A percentile compares a stretch with the other conserved stretches of the same genome.
Conservation (phyloP, 2,113 vertebrate genomes). For the Athene cunicularia region DNA sequence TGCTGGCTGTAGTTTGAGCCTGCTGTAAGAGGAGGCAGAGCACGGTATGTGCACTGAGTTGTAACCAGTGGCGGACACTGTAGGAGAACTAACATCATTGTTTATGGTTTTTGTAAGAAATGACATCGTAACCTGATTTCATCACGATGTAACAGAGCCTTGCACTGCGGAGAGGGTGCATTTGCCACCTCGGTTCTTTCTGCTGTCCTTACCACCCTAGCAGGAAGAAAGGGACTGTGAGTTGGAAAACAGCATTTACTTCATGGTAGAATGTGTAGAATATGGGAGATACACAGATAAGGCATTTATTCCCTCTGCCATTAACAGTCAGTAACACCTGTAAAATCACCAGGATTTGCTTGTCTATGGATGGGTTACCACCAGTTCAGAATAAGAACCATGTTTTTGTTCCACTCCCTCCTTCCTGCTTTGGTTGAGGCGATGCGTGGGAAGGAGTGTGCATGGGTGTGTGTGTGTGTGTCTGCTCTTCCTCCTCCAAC, state of each 20-base stretch:
- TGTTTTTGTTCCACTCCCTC: neutral
- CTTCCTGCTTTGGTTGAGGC: neutral
- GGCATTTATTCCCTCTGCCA: neutral
- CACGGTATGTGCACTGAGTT: too few species aligned
- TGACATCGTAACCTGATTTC: neutral
- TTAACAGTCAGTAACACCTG: neutral
- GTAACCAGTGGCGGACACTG: accelerated
- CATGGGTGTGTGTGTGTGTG: accelerated
- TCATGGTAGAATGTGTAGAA: neutral
- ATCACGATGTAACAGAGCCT: neutral
- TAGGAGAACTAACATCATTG: neutral
- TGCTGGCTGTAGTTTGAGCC: neutral
- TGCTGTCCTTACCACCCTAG: neutral
- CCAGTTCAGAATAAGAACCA: neutral
- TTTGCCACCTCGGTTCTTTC: neutral
- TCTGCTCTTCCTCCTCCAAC: neutral
- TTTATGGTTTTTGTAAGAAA: neutral
- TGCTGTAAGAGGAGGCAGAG: neutral
- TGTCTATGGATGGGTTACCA: neutral
- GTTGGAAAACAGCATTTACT: neutral
- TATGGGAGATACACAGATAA: too few species aligned
- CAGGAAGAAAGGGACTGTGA: neutral
- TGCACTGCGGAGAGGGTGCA: neutral
- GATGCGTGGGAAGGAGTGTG: neutral
- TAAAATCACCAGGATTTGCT: neutral